Conservation (phyloP, 2,113 vertebrate genomes). For the cattle (Bos taurus) region DNA sequence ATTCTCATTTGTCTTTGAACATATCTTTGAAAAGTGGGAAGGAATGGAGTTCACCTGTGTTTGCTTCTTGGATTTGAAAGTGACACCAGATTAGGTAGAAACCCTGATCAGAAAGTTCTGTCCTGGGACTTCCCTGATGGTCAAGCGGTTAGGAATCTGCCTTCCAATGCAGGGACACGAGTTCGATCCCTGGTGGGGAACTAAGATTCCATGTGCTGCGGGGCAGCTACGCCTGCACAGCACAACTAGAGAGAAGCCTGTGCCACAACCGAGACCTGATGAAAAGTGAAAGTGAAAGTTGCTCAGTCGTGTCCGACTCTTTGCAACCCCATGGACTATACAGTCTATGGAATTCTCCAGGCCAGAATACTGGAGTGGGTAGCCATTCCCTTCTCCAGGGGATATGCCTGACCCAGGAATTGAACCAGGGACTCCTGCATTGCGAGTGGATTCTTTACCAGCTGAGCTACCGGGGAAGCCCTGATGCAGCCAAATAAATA, state of each 20-base stretch:
- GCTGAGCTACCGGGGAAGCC: neutral
- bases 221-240: neutral
- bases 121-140: neutral
- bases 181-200: neutral
- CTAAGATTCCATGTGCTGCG: neutral
- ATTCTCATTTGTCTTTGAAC: neutral
- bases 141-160: neutral
- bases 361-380: neutral
- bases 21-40: neutral
- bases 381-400: neutral
- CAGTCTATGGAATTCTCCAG: neutral
- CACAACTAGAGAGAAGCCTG: neutral
- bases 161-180: neutral
- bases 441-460: neutral
- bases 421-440: neutral
- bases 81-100: neutral
- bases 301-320: neutral
- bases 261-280: fast-evolving
- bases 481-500: neutral
- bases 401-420: neutral
- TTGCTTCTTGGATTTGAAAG: neutral
- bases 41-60: neutral
- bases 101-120: neutral
- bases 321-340: neutral
- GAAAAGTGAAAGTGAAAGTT: neutral